These are phyloP conservation scores for Apteryx owenii DNA, from an alignment of 2,113 vertebrate species.

Conservation along the genomic window DNA sequence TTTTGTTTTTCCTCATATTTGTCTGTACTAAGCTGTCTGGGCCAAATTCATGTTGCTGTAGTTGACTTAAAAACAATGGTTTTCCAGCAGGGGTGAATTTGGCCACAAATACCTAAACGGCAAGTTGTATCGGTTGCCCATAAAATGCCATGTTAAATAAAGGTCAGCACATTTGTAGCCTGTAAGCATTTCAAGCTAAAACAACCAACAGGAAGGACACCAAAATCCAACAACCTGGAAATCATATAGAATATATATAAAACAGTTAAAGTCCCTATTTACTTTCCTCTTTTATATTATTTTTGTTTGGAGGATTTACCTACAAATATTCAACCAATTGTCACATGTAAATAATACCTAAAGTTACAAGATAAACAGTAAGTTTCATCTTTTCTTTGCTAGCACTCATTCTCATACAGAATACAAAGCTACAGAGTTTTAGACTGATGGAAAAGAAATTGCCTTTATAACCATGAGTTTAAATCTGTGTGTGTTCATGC, in stretches of 20 bases:
- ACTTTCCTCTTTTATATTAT: neutral
- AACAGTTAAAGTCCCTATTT: neutral
- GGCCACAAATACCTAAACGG: neutral
- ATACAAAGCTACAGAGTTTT: neutral
- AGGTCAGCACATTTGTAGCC: neutral
- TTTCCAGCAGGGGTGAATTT: neutral
- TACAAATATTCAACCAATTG: neutral
- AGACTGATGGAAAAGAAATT: neutral
- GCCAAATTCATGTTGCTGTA: neutral
- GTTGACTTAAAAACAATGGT: neutral
- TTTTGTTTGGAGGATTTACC: neutral
- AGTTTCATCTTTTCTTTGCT: neutral
- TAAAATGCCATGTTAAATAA: neutral
- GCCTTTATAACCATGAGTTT: neutral
- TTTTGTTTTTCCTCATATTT: neutral
- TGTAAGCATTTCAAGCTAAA: neutral
- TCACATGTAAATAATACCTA: fast-evolving
- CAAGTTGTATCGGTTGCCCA: neutral
- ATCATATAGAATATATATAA: neutral
- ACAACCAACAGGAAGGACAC: neutral
- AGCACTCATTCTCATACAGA: neutral
- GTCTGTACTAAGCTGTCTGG: neutral
- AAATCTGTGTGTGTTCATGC: neutral
- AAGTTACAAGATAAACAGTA: neutral
- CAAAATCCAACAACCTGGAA: neutral